Evolutionary conservation across 2,888 invertebrate genomes (phyloP), one percentile per base, ranked within the genome.

Genomic region (Nycteola revayana): DNA sequence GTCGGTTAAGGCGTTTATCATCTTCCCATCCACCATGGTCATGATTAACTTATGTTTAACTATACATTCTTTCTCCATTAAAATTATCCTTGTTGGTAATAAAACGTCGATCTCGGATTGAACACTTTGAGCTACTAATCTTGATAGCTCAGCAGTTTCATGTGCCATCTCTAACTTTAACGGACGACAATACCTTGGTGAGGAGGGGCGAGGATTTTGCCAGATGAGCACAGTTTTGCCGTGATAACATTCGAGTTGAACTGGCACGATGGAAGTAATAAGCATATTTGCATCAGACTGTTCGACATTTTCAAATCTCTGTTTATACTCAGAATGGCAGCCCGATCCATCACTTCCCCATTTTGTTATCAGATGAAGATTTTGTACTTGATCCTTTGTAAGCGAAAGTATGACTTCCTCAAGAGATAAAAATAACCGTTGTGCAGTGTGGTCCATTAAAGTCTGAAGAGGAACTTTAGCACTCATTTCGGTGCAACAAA

Each of bases 1-100:
- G n/a, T n/a, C n/a, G n/a, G n/a, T n/a, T n/a, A n/a, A n/a, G n/a
- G n/a, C n/a, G n/a, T n/a, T n/a, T n/a, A n/a, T n/a, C n/a, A n/a
- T 33, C 25, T 52, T 49, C 5, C 49, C 52, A 32, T 44, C 46
- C 1, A 46, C 32, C 49, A 52, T 52, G 1, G 48, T 46, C 24
- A 46, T 20, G 24, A 28, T 25, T 8, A 40, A 27, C 2, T 30
- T 11, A 14, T 32, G 32, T n/a, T 10, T 25, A 21, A 32, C 26
- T 10, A 6, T 1, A 9, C 20, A 21, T 21, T 21, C 21, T 21
- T 21, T n/a, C 21, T 21, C 21, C 21, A 21, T n/a, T 21, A 3
- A 3, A 21, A 21, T 7, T 21, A 21, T 21, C n/a, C n/a, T n/a
- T 21, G 21, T 7, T 21, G 21, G 21, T 7, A 7, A 21, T 21